Evolutionary conservation across 2,797 vertebrate species (phyloP), one percentile per base, ranked within the genome.

Genomic region (Danio jaintianensis): DNA sequence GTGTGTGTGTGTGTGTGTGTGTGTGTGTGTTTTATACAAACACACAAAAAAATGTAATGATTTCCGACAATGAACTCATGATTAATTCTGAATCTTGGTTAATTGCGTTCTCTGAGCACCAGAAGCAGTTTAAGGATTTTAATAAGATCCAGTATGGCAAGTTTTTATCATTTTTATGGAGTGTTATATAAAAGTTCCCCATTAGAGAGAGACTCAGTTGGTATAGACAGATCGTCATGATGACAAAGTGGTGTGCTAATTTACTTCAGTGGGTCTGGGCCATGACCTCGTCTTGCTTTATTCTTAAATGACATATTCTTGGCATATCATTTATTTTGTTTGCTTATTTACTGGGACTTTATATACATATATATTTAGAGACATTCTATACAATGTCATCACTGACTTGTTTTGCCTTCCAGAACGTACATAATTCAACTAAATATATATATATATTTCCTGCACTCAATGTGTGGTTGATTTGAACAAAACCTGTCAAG

Each of bases 181-280:
- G 29, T 74, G 48, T 81, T 82, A 74, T 68, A 16, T 78, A 83
- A 72, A 61, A 18, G 18, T 67, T 55, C n/a, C 58, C 40, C 43
- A 71, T 72, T 59, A 84, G 56, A 42, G 72, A 53, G 38, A 47
- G 47, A 29, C n/a, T 15, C 36, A 38, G 62, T 69, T 18, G 48
- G 29, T 67, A 62, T 64, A 53, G 61, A 82, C 16, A 4, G 70
- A 81, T 76, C 10, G 62, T 40, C 72, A 56, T 79, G 71, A 79
- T 47, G 13, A 78, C 55, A 69, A 67, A 22, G 45, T 29, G 52
- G 18, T 29, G 29, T 29, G 29, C 29, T 52, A 22, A 81, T 76
- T 86, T 75, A 20, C n/a, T 59, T 12, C 50, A 56, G 22, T 70
- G 64, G 20, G 61, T 18, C 29, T 75, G 53, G 55, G 9, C 53